phyloP scores from a whole-genome alignment of 1,140 invertebrate species.

The Hetaerina americana region DNA sequence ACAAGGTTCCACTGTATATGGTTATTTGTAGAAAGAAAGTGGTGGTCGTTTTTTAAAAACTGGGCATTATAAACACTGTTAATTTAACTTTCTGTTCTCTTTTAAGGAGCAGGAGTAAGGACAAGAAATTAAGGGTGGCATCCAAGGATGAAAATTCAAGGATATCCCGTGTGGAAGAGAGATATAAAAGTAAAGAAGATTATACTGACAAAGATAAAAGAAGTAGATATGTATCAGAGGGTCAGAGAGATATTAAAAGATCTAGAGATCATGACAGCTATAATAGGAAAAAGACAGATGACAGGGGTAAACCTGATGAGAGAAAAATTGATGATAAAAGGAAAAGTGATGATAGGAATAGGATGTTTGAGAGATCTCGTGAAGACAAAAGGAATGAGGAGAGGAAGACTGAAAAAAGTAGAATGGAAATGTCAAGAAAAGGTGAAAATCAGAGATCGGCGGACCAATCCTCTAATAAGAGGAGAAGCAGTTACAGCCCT shows the following conservation, averaged over 20 bases:
- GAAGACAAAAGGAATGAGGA: conserved; percentile 23
- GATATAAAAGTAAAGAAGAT: conserved; percentile 10
- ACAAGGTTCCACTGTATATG: no score
- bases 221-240: conserved; percentile 5
- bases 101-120: conserved; percentile 18
- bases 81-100: not conserved
- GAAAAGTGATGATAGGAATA: conserved; percentile 27
- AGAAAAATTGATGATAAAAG: conserved; percentile 18
- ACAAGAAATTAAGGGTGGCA: conserved; percentile 1
- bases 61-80: no score
- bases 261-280: conserved; percentile 30
- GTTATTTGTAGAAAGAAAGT: no score
- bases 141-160: not conserved
- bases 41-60: no score
- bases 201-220: conserved; percentile 27
- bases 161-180: not conserved
- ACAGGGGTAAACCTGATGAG: conserved; percentile 25
- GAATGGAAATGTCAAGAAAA: conserved; percentile 27
- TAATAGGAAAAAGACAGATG: conserved; percentile 23
- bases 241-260: conserved; percentile 27
- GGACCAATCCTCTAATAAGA: conserved; percentile 1
- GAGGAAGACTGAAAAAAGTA: conserved; percentile 23
- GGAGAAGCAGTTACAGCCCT: not conserved
- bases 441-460: conserved; percentile 24
- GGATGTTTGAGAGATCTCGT: conserved; percentile 29